These are phyloP conservation scores for Anolis carolinensis DNA, from an alignment of 2,113 vertebrate genomes.

Conservation along the genomic window DNA sequence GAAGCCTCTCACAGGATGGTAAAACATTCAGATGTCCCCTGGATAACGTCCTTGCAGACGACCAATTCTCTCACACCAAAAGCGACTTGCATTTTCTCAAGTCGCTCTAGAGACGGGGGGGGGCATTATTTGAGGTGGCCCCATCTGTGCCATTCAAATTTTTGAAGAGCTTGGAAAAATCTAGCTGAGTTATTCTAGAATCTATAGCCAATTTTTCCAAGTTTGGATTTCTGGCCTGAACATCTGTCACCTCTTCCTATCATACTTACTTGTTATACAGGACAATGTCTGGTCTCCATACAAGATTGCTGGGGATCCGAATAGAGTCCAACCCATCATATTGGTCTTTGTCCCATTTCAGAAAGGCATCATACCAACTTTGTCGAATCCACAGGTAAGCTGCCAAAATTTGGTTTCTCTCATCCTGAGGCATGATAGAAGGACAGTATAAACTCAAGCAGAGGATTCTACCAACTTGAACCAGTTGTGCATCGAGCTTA, in stretches of 20 bases:
- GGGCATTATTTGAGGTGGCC: too few species aligned
- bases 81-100: too few species aligned
- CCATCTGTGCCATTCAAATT: too few species aligned
- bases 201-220: too few species aligned
- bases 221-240: not conserved
- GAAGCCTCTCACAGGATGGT: too few species aligned
- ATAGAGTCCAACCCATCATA: constrained; percentile 95
- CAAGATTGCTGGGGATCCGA: constrained; percentile 91
- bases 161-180: too few species aligned
- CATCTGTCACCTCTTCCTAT: not conserved
- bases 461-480: not conserved
- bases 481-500: not conserved
- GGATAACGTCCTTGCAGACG: too few species aligned
- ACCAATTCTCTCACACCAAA: too few species aligned
- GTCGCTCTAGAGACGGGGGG: too few species aligned
- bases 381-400: constrained; percentile 96
- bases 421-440: constrained; percentile 79
- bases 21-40: too few species aligned
- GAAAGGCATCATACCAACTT: constrained; percentile 90
- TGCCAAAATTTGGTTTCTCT: constrained; percentile 95
- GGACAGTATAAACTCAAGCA: constrained; percentile 21
- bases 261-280: constrained; percentile 94
- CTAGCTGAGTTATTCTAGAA: too few species aligned
- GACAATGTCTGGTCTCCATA: constrained; percentile 97
- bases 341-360: constrained; percentile 92